Conservation (phyloP, 2,888 invertebrate species). For the Rutpela maculata region DNA sequence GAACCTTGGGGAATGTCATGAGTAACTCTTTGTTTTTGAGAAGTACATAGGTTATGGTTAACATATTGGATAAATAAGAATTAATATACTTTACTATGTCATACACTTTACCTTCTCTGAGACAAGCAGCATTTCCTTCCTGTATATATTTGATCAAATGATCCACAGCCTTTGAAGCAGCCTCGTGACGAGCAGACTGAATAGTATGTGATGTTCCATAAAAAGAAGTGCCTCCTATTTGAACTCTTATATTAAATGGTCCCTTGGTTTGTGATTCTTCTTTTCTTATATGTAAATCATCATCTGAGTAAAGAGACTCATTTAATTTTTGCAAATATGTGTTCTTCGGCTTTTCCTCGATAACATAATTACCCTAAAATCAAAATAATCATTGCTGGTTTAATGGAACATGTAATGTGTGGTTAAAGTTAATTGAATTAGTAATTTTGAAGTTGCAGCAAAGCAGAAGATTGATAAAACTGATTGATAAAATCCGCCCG, state of each 20-base stretch:
- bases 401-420: too few relatives aligned
- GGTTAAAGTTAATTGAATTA: too few relatives aligned
- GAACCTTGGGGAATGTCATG: too few relatives aligned
- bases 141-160: constrained; percentile 62
- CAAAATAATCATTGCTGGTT: not conserved
- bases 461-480: constrained; percentile 1
- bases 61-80: too few relatives aligned
- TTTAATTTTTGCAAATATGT: constrained; percentile 65
- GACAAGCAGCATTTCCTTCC: constrained; percentile 53
- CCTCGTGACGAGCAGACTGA: constrained; percentile 68
- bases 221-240: constrained; percentile 64
- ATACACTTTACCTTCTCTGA: not conserved
- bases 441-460: constrained; percentile 33
- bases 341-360: constrained; percentile 58
- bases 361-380: constrained; percentile 46
- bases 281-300: constrained; percentile 55
- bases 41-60: not conserved
- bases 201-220: constrained; percentile 65
- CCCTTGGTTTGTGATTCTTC: constrained; percentile 61
- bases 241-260: constrained; percentile 66
- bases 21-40: not conserved
- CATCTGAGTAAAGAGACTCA: constrained; percentile 59
- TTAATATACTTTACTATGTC: too few relatives aligned
- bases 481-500: too few relatives aligned
- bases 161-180: constrained; percentile 67